Evolutionary conservation across 2,113 vertebrate species (phyloP).

Genomic region (Otus sunia): DNA sequence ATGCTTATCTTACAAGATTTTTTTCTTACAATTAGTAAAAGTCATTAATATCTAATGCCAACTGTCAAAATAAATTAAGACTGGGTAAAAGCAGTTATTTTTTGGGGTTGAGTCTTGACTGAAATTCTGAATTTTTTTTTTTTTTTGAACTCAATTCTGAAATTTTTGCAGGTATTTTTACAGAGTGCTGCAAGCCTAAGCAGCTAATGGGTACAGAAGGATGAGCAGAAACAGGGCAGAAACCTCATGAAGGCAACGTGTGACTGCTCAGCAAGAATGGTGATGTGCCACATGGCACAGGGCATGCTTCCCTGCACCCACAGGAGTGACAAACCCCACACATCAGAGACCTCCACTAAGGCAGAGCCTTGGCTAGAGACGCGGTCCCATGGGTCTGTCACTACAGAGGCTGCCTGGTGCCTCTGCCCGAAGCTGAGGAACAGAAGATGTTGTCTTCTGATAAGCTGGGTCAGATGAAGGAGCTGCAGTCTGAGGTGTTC

Average conservation of each 20-base stretch:
- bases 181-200: background rate
- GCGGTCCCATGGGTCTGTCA: fast-evolving
- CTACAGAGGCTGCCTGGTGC: background rate
- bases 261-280: too few relatives aligned
- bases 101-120: background rate
- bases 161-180: background rate
- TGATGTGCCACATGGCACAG: background rate
- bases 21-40: background rate
- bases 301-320: background rate
- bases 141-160: too few relatives aligned
- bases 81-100: background rate
- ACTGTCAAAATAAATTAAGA: background rate
- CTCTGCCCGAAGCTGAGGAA: background rate
- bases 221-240: background rate
- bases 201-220: background rate
- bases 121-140: background rate
- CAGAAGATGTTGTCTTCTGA: background rate
- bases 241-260: background rate
- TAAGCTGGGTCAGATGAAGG: background rate
- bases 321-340: background rate
- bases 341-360: background rate
- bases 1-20: background rate
- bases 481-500: background rate
- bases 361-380: background rate
- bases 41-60: background rate